Evolutionary conservation across 2,797 vertebrate genomes (phyloP).

Genomic region (Premnoplex brunnescens): DNA sequence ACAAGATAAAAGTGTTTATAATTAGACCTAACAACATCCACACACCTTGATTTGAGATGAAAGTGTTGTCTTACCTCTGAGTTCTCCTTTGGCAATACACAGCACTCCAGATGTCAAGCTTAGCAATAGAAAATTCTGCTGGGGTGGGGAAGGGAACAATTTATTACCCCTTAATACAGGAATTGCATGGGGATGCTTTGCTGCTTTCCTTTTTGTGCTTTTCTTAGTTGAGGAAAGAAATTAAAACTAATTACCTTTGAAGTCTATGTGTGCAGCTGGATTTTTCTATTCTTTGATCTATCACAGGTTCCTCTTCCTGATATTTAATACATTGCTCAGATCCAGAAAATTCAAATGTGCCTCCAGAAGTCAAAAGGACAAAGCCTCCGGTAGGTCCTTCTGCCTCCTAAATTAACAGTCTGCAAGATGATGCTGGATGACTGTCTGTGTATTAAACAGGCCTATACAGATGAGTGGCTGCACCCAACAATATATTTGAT

Average conservation of each 20-base stretch:
- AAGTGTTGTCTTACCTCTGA: background rate
- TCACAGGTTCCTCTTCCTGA: background rate
- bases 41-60: slow-evolving; percentile 6
- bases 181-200: background rate
- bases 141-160: background rate
- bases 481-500: background rate
- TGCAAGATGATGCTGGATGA: background rate
- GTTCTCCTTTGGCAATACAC: background rate
- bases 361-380: background rate
- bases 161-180: background rate
- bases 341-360: background rate
- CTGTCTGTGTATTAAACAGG: background rate
- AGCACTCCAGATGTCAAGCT: background rate
- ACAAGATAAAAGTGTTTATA: slow-evolving; percentile 2
- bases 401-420: background rate
- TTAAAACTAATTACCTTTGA: background rate
- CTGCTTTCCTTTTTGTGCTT: background rate
- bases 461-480: background rate
- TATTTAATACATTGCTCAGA: background rate
- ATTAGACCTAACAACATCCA: background rate
- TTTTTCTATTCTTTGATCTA: background rate
- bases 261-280: background rate
- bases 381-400: background rate
- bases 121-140: background rate
- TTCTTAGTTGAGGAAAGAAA: background rate